Evolutionary conservation across 2,797 vertebrate genomes (phyloP).

Genomic region (Chlorospingus semifuscus): DNA sequence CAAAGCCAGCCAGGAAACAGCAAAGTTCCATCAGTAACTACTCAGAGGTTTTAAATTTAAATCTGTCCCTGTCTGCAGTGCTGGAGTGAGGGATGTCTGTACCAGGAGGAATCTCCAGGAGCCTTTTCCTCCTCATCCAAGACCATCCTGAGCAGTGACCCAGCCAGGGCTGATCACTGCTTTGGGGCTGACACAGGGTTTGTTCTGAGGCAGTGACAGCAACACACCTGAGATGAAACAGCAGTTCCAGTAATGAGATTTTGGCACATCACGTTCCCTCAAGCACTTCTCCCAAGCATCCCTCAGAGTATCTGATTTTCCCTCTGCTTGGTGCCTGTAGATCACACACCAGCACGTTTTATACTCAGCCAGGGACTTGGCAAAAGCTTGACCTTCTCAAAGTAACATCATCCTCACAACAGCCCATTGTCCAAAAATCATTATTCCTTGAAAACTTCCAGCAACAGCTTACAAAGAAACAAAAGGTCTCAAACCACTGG

Average conservation of each 20-base stretch:
- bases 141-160: rapidly evolving
- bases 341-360: neutral
- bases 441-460: neutral
- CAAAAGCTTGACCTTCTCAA: neutral
- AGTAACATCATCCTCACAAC: neutral
- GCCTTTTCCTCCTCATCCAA: neutral
- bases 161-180: rapidly evolving
- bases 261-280: neutral
- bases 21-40: neutral
- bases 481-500: neutral
- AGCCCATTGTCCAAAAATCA: neutral
- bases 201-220: rapidly evolving
- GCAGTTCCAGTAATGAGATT: neutral
- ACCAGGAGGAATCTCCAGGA: neutral
- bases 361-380: neutral
- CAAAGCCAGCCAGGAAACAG: neutral
- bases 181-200: neutral
- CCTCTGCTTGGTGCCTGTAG: neutral
- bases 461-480: neutral
- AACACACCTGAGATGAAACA: neutral
- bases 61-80: neutral
- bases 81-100: neutral
- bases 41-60: neutral
- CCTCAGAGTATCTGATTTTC: neutral
- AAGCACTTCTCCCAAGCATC: neutral